Percentiles rank a stretch among this genome's conserved stretches.
Evolutionary conservation across 2,113 vertebrate species (phyloP).

Genomic region (Nyctibius bracteatus): DNA sequence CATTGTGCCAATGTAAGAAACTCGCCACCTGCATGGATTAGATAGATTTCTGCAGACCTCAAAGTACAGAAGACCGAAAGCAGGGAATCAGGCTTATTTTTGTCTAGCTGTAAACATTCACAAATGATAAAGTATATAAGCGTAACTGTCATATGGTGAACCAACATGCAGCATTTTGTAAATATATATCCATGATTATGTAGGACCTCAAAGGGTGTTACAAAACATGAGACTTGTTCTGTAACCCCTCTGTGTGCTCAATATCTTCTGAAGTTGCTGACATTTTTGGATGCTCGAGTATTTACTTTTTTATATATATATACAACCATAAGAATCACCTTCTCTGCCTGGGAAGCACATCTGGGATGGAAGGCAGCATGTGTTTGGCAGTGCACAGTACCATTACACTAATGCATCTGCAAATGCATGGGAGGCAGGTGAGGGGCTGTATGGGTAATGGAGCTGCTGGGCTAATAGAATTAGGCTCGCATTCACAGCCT

Average conservation of each 20-base stretch:
- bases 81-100: background rate
- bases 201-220: background rate
- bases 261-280: background rate
- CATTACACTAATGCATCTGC: constrained; percentile 14
- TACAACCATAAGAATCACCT: background rate
- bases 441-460: constrained; percentile 32
- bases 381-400: background rate
- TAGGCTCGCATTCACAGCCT: background rate
- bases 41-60: background rate
- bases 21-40: background rate
- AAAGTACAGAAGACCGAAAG: background rate
- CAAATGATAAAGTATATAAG: background rate
- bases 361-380: background rate
- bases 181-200: background rate
- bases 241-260: background rate
- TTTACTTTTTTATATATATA: accelerated
- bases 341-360: background rate
- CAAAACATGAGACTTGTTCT: background rate
- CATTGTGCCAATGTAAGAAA: background rate
- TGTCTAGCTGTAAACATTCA: background rate
- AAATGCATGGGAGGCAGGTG: background rate
- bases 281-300: background rate
- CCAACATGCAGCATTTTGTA: background rate
- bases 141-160: background rate
- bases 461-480: constrained; percentile 56